These are phyloP conservation scores for Deroplatys truncata DNA, from an alignment of 2,888 invertebrate species.

Conservation along the genomic window DNA sequence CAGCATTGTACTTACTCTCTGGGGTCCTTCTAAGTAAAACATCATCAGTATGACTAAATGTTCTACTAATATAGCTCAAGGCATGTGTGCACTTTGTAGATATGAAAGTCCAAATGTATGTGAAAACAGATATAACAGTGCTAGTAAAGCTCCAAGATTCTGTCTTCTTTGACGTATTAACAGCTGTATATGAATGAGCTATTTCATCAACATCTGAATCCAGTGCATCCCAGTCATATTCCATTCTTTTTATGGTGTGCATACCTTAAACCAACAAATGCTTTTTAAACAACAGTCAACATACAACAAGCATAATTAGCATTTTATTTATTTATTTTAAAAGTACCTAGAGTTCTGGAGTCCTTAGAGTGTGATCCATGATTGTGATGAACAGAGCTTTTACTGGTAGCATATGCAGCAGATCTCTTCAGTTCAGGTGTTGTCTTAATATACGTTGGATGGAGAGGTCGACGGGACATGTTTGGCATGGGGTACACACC, in stretches of 20 bases:
- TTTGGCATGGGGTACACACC: slow-evolving; percentile 82
- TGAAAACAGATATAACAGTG: neutral
- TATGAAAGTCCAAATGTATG: neutral
- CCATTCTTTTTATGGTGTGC: neutral
- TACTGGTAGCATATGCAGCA: neutral
- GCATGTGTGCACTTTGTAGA: neutral
- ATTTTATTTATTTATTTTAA: neutral
- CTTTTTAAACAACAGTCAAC: too few relatives aligned
- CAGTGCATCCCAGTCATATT: neutral
- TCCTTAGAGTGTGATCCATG: neutral
- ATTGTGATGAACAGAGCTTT: neutral
- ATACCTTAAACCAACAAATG: neutral
- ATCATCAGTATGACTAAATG: neutral
- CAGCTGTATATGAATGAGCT: neutral
- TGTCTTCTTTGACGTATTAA: neutral
- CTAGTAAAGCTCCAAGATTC: neutral
- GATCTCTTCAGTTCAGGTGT: neutral
- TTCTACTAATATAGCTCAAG: neutral
- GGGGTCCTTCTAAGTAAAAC: neutral
- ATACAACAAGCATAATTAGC: too few relatives aligned
- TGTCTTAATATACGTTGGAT: neutral
- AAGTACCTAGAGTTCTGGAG: neutral
- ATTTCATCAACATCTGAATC: slow-evolving; percentile 8
- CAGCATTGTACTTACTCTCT: neutral
- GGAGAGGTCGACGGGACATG: slow-evolving; percentile 74